Percentiles rank a stretch among this genome's conserved stretches.
phyloP scores from a whole-genome alignment of 2,113 vertebrate species.

The Kobus ellipsiprymnus region DNA sequence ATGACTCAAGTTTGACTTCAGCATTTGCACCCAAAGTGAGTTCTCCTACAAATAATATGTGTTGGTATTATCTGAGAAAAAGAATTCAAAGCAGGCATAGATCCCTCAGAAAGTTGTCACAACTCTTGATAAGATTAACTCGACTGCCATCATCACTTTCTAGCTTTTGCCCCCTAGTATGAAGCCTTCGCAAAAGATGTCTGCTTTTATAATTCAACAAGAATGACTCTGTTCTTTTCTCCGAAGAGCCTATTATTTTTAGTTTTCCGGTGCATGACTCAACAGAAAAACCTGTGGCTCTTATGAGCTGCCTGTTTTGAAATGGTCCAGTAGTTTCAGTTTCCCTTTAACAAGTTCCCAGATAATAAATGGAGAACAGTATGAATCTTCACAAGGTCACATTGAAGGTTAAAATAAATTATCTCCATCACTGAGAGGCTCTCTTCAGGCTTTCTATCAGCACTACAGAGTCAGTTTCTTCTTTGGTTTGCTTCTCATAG shows the following conservation, averaged over 20 bases:
- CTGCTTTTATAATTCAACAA: slow-evolving; percentile 26
- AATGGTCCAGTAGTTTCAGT: slow-evolving; percentile 52
- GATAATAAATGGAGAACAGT: slow-evolving; percentile 43
- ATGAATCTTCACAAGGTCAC: slow-evolving; percentile 45
- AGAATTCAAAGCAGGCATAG: slow-evolving; percentile 21
- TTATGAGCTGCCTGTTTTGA: slow-evolving; percentile 52
- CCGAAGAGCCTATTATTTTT: slow-evolving; percentile 33
- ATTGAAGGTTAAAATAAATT: slow-evolving; percentile 49
- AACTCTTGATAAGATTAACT: neutral
- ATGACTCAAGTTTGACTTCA: slow-evolving; percentile 12
- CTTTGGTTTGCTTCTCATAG: slow-evolving; percentile 70
- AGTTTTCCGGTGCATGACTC: neutral
- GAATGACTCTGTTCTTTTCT: neutral
- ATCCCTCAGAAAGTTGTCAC: neutral
- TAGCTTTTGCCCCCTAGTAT: slow-evolving; percentile 27
- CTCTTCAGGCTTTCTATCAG: slow-evolving; percentile 72
- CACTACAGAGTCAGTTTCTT: slow-evolving; percentile 71
- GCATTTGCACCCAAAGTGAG: slow-evolving; percentile 20
- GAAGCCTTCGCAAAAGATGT: neutral
- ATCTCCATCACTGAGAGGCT: slow-evolving; percentile 43
- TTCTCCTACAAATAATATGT: slow-evolving; percentile 1
- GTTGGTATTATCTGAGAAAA: neutral
- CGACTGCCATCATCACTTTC: neutral
- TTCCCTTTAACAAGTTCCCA: slow-evolving; percentile 31
- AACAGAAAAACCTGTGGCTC: slow-evolving; percentile 20